These are phyloP conservation scores for Osmoderma eremita DNA, from an alignment of 2,888 invertebrate genomes.

Conservation along the genomic window DNA sequence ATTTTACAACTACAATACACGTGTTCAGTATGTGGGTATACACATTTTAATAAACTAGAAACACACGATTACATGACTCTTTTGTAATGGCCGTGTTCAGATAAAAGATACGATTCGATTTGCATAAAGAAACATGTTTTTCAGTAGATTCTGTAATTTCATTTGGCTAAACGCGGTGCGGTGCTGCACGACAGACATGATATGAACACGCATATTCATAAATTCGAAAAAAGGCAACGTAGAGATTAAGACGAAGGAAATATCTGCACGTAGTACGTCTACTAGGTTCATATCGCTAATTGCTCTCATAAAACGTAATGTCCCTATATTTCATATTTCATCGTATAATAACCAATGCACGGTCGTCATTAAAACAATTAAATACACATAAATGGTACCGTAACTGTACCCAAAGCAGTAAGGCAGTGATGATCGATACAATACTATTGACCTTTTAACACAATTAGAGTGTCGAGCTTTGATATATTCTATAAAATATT, in stretches of 20 bases:
- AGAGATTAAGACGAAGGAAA: not conserved
- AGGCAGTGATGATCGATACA: not conserved
- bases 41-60: slow-evolving; percentile 30
- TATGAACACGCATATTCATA: slow-evolving; percentile 35
- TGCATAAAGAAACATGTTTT: slow-evolving; percentile 37
- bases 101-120: slow-evolving; percentile 27
- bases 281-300: not conserved
- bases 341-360: not conserved
- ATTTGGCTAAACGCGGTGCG: slow-evolving; percentile 28
- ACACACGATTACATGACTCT: slow-evolving; percentile 27
- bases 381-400: not conserved
- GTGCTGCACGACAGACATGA: slow-evolving; percentile 25
- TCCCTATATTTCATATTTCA: not conserved
- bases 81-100: slow-evolving; percentile 35
- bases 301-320: slow-evolving; percentile 13
- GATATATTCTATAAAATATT: too few species aligned
- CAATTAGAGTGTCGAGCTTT: too few species aligned
- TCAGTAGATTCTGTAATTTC: slow-evolving; percentile 36
- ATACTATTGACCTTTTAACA: slow-evolving; percentile 4
- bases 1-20: slow-evolving; percentile 14
- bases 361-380: slow-evolving; percentile 7
- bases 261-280: too few species aligned
- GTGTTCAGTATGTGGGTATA: slow-evolving; percentile 10
- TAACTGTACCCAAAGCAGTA: not conserved
- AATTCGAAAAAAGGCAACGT: slow-evolving; percentile 26